A percentile compares a stretch with the other conserved stretches of the same genome.
phyloP scores from a whole-genome alignment of 2,888 invertebrate species.

The Ochropacha duplaris region DNA sequence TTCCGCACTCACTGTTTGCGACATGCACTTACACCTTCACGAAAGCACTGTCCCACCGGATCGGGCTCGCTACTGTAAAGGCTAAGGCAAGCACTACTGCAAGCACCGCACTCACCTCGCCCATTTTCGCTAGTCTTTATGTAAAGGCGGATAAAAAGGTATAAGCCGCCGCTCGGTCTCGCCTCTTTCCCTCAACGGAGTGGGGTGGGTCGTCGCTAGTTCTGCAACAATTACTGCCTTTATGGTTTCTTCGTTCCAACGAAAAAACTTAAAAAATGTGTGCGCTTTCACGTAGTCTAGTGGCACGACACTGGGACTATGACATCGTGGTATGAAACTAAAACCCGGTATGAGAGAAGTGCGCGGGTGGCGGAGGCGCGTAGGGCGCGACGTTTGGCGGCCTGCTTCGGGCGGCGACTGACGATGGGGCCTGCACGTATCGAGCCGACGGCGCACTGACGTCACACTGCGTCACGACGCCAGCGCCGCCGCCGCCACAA shows the following conservation, averaged over 20 bases:
- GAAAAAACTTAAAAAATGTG: constrained; percentile 79
- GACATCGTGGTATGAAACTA: constrained; percentile 80
- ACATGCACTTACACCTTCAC: constrained; percentile 74
- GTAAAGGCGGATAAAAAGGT: constrained; percentile 77
- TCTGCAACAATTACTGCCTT: constrained; percentile 81
- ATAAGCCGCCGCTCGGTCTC: constrained; percentile 77
- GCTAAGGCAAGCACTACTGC: constrained; percentile 75
- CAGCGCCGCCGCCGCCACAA: constrained; percentile 76
- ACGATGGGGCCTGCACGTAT: constrained; percentile 83
- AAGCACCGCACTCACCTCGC: constrained; percentile 82
- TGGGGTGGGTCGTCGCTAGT: constrained; percentile 78
- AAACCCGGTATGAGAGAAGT: constrained; percentile 76
- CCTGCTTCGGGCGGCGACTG: constrained; percentile 83
- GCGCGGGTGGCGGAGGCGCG: constrained; percentile 74
- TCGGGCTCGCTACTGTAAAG: constrained; percentile 59
- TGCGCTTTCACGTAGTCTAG: constrained; percentile 75
- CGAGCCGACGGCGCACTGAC: constrained; percentile 87
- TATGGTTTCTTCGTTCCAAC: constrained; percentile 75
- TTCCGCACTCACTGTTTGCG: constrained; percentile 64
- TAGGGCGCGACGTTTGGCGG: constrained; percentile 74
- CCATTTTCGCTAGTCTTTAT: constrained; percentile 81
- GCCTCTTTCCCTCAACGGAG: constrained; percentile 75
- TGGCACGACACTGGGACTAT: constrained; percentile 79
- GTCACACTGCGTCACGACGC: constrained; percentile 87
- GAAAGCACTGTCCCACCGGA: constrained; percentile 62